Evolutionary conservation across 2,113 vertebrate species (phyloP).

Genomic region (Typhlomys cinereus): DNA sequence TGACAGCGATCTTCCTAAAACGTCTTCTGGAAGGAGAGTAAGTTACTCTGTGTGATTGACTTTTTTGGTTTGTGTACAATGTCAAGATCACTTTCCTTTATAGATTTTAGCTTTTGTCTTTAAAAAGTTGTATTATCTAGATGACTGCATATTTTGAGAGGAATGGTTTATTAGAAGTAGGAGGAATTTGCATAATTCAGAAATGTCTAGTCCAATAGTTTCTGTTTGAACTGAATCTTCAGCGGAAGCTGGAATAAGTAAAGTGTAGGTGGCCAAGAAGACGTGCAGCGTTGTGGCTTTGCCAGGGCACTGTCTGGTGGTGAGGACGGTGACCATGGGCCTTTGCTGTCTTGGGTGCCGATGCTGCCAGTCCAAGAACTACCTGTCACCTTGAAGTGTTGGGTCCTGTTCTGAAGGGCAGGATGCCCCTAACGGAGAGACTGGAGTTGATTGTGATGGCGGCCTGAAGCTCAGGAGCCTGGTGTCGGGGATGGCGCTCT

Average conservation of each 20-base stretch:
- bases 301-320: neutral
- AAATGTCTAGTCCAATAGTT: neutral
- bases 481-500: neutral
- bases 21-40: constrained; percentile 90
- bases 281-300: rapidly evolving
- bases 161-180: neutral
- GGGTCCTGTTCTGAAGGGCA: too few relatives aligned
- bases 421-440: neutral
- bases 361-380: neutral
- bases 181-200: neutral
- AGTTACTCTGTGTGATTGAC: constrained; percentile 61
- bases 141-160: neutral
- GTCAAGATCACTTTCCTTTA: constrained; percentile 26
- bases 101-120: constrained; percentile 13
- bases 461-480: neutral
- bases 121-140: neutral
- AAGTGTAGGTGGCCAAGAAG: neutral
- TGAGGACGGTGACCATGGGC: too few relatives aligned
- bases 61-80: neutral
- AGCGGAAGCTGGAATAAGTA: neutral
- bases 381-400: neutral
- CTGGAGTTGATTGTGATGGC: neutral
- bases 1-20: constrained; percentile 88
- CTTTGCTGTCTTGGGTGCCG: neutral
- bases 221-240: neutral